Percentiles rank a stretch among this genome's conserved stretches.
Conservation (phyloP, 2,888 invertebrate species). For the Dicycla oo region DNA sequence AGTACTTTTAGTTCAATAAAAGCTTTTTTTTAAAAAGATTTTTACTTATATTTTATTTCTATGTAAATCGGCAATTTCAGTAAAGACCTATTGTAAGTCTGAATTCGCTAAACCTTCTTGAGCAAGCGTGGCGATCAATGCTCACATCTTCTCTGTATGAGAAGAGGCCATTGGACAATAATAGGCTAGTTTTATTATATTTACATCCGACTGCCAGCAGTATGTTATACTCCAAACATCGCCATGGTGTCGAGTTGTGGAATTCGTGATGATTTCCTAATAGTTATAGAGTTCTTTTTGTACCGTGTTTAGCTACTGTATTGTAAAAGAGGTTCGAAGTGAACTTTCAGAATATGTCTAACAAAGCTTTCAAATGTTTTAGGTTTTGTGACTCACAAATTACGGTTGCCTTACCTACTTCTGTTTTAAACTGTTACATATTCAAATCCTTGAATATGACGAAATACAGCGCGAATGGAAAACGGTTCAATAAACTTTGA, state of each 20-base stretch:
- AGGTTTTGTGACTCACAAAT: neutral
- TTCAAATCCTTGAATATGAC: neutral
- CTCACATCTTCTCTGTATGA: too few relatives aligned
- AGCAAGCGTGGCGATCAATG: too few relatives aligned
- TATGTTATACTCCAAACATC: neutral
- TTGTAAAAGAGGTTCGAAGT: neutral
- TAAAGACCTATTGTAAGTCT: too few relatives aligned
- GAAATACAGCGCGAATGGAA: neutral
- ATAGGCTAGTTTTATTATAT: too few relatives aligned
- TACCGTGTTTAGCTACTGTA: too few relatives aligned
- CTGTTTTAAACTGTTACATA: neutral
- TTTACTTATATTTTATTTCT: too few relatives aligned
- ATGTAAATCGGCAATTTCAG: too few relatives aligned
- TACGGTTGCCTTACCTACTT: neutral
- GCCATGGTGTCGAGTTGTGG: neutral
- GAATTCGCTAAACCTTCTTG: too few relatives aligned
- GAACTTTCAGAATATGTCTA: neutral
- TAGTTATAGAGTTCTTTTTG: neutral
- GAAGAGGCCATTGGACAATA: too few relatives aligned
- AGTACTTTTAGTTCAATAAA: too few relatives aligned
- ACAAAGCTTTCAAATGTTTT: neutral
- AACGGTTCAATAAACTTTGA: conserved; percentile 25
- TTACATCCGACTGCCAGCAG: neutral
- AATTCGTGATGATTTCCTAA: neutral
- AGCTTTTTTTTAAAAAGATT: too few relatives aligned